Evolutionary conservation across 2,113 vertebrate genomes (phyloP), one percentile per base, ranked within the genome.

Genomic region (Orycteropus afer): DNA sequence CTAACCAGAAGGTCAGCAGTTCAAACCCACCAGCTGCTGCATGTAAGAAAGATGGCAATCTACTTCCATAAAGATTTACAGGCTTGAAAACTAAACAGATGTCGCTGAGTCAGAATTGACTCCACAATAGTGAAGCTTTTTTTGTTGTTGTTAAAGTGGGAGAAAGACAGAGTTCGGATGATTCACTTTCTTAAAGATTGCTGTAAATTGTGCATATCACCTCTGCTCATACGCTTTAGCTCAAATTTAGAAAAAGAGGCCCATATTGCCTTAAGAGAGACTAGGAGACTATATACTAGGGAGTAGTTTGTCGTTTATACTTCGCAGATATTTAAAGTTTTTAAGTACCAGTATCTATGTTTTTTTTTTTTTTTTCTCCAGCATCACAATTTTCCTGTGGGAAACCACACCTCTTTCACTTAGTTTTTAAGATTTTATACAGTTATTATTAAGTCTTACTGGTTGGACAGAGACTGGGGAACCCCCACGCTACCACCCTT

Each of bases 271-370:
- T 95, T 23, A 82, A 49, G 12, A 65, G 23, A 67, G 32, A 61
- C 1, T 5, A 67, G 6, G 32, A 89, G 27, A 32, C 15, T 40
- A 27, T 7, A 77, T 32, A 23, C 18, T 67, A 14, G 12, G 8
- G 0, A 1, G 18, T 5, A 27, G 15, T 59, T 27, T 49, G 5
- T n/a, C 61, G 49, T 51, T 94, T 47, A 87, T 25, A 67, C 9
- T 17, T 93, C 8, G n/a, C 0, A 47, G 40, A 57, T 3, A 4
- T 55, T 80, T n/a, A 37, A 82, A 55, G 7, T 1, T 17, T 83
- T 73, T 49, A 17, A 6, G 40, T 51, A 12, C 8, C 27, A 57
- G 0, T 1, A 15, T 20, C 13, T 7, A 14, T 59, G 5, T 11
- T 49, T 8, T 2, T 67, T 74, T 57, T 45, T 82, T 85, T 14